These are phyloP conservation scores for Pterocles orientalis DNA, from an alignment of 2,113 vertebrate species.

Conservation along the genomic window DNA sequence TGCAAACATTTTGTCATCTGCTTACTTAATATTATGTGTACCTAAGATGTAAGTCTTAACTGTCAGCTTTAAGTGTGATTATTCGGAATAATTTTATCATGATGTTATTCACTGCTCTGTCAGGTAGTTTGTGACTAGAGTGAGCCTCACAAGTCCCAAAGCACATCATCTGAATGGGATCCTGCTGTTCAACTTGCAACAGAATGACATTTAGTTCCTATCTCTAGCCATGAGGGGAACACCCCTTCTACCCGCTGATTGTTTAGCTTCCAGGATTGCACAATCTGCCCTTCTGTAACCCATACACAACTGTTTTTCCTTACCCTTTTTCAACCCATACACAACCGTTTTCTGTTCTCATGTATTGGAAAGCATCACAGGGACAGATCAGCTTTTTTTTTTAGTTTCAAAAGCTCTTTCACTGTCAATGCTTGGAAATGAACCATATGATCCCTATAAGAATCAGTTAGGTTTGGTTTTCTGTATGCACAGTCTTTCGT, in stretches of 20 bases:
- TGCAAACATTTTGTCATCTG: conserved; percentile 9
- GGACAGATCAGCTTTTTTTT: neutral
- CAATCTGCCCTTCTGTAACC: neutral
- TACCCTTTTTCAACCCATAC: neutral
- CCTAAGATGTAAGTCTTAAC: neutral
- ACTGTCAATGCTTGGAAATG: neutral
- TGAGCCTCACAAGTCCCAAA: neutral
- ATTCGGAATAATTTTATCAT: neutral
- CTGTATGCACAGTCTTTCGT: neutral
- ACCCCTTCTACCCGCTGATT: neutral
- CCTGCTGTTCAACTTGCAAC: neutral
- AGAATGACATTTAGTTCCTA: neutral
- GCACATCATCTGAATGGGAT: neutral
- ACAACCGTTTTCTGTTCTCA: neutral
- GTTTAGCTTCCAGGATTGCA: neutral
- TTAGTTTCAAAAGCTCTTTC: neutral
- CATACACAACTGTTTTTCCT: neutral
- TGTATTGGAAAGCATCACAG: neutral
- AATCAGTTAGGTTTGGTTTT: neutral
- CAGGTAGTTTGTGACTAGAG: neutral
- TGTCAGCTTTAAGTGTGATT: neutral
- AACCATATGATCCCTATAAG: neutral
- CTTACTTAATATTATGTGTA: neutral
- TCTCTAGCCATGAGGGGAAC: neutral
- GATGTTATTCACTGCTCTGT: neutral